phyloP scores from a whole-genome alignment of 2,797 vertebrate genomes.

The Onychomys arenicola region DNA sequence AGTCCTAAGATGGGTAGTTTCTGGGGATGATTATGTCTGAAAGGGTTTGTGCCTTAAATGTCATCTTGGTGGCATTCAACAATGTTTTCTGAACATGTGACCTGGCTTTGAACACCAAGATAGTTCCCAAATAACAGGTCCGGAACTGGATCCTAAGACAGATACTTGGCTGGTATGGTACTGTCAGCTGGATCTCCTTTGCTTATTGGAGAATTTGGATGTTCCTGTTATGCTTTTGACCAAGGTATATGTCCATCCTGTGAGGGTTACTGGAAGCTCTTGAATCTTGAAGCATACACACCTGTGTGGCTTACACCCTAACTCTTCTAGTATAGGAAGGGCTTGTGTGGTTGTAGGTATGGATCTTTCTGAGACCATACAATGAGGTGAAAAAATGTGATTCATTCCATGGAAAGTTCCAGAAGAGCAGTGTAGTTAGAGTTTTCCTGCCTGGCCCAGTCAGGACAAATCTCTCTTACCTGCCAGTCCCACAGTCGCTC shows the following conservation, averaged over 20 bases:
- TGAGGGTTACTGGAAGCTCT: background rate
- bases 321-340: background rate
- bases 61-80: background rate
- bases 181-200: background rate
- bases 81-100: background rate
- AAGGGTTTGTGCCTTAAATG: background rate
- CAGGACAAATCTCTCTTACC: too few species aligned
- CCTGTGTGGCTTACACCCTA: background rate
- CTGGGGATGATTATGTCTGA: background rate
- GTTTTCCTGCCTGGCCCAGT: too few species aligned
- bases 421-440: too few species aligned
- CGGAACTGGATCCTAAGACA: background rate
- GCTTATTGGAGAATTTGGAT: background rate
- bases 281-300: background rate
- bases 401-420: background rate
- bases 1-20: background rate
- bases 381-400: background rate
- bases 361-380: background rate
- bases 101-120: background rate
- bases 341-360: too few species aligned
- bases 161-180: background rate
- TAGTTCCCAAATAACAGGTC: background rate
- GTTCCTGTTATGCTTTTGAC: background rate
- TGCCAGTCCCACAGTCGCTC: too few species aligned
- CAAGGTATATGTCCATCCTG: rapidly evolving